Percentiles rank a stretch among this genome's conserved stretches.
These are phyloP conservation scores for Chloroclystis v-ata DNA, from an alignment of 2,888 invertebrate species.

Conservation along the genomic window DNA sequence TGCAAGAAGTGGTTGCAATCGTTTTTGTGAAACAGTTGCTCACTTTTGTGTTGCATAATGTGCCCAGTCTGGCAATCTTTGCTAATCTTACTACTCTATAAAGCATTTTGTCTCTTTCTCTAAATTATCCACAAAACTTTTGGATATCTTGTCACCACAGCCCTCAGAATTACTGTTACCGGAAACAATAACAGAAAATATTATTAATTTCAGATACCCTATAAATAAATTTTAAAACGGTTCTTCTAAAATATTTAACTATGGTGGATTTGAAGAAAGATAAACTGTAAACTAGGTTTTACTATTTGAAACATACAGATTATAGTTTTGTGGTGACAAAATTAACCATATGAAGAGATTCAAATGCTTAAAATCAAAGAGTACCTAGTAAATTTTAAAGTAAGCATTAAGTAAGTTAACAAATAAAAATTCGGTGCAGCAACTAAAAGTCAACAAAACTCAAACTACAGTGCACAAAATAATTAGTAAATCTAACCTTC, in stretches of 20 bases:
- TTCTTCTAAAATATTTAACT: no score
- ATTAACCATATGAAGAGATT: no score
- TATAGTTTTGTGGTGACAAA: slow-evolving; percentile 42
- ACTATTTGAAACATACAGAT: no score
- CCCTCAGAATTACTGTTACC: slow-evolving; percentile 45
- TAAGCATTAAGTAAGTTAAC: slow-evolving; percentile 33
- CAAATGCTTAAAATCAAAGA: no score
- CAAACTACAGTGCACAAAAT: slow-evolving; percentile 23
- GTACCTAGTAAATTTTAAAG: no score
- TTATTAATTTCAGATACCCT: slow-evolving; percentile 14
- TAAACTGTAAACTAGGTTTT: no score
- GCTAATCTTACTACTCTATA: slow-evolving; percentile 49
- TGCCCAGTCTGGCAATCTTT: slow-evolving; percentile 43
- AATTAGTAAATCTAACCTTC: slow-evolving; percentile 49
- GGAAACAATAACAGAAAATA: slow-evolving; percentile 51
- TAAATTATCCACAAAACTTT: slow-evolving; percentile 41
- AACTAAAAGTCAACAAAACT: slow-evolving; percentile 16
- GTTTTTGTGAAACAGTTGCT: slow-evolving; percentile 53
- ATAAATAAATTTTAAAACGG: no score
- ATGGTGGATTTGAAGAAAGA: no score
- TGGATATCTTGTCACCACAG: slow-evolving; percentile 66
- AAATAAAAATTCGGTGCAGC: not conserved
- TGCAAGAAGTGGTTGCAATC: slow-evolving; percentile 63
- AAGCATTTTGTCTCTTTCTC: slow-evolving; percentile 42
- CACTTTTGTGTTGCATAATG: slow-evolving; percentile 47